A percentile compares a stretch with the other conserved stretches of the same genome.
These are phyloP conservation scores for Zelostemma sp. DNA, from an alignment of 1,140 invertebrate species.

Conservation along the genomic window DNA sequence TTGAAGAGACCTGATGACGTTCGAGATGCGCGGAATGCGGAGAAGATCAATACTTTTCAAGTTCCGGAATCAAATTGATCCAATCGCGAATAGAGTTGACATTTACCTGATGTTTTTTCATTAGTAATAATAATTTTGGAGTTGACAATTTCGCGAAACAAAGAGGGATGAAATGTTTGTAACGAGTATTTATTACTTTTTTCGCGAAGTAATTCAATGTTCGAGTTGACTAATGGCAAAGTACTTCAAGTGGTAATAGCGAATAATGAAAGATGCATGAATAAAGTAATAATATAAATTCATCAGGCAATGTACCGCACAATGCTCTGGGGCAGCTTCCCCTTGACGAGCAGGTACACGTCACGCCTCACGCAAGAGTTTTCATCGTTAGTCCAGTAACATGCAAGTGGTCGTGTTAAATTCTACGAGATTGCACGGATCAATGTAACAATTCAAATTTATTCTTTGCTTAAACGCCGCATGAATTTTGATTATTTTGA, in stretches of 20 bases:
- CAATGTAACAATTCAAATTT: no score
- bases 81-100: no score
- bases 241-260: constrained; percentile 3
- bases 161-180: no score
- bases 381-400: constrained; percentile 13
- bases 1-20: background rate
- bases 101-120: no score
- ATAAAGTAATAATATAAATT: no score
- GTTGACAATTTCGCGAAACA: no score
- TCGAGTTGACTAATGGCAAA: constrained; percentile 1
- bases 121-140: no score
- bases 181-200: background rate
- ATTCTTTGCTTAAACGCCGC: no score
- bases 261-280: constrained; percentile 24
- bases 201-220: background rate
- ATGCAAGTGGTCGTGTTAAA: constrained; percentile 1
- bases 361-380: constrained; percentile 33
- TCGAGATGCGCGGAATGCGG: background rate
- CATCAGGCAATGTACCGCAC: constrained; percentile 20
- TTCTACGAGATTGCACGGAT: background rate
- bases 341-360: constrained; percentile 15
- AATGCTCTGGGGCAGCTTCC: constrained; percentile 12
- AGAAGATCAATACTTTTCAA: background rate
- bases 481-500: no score
- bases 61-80: no score